These are phyloP conservation scores for Pseudanteris insignis DNA, from an alignment of 2,888 invertebrate species.

Conservation along the genomic window DNA sequence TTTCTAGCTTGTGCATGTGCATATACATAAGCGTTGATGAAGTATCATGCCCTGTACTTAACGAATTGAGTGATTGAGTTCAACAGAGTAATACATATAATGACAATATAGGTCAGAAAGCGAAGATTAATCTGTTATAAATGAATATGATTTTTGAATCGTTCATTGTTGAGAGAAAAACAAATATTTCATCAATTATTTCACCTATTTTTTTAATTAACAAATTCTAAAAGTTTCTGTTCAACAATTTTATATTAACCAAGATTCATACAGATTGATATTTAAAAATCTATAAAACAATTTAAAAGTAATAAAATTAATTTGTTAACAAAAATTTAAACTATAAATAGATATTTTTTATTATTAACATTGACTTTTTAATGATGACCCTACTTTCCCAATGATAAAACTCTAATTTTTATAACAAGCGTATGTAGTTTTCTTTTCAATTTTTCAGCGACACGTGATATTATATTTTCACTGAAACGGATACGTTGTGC, in stretches of 20 bases:
- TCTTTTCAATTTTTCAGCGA: background rate
- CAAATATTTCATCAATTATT: too few relatives aligned
- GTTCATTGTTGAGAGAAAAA: background rate
- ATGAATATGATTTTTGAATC: conserved; percentile 8
- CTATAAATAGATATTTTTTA: background rate
- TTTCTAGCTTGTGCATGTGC: conserved; percentile 1
- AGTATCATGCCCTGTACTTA: conserved; percentile 26
- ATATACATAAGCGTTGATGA: conserved; percentile 6
- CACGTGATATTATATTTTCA: conserved; percentile 20
- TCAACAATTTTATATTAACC: too few relatives aligned
- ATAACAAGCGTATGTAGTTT: background rate
- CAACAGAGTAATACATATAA: conserved; percentile 17
- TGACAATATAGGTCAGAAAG: conserved; percentile 33
- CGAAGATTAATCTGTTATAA: conserved; percentile 21
- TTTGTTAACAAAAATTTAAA: background rate
- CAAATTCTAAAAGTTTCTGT: too few relatives aligned
- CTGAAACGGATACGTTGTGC: conserved; percentile 20
- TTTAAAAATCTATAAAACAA: too few relatives aligned
- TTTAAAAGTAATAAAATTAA: too few relatives aligned
- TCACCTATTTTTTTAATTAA: background rate
- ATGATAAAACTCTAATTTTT: background rate
- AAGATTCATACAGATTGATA: too few relatives aligned
- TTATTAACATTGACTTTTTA: too few relatives aligned
- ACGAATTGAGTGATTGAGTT: conserved; percentile 36
- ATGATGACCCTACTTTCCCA: too few relatives aligned